phyloP scores from a whole-genome alignment of 2,888 invertebrate genomes.

The Eupithecia exiguata region DNA sequence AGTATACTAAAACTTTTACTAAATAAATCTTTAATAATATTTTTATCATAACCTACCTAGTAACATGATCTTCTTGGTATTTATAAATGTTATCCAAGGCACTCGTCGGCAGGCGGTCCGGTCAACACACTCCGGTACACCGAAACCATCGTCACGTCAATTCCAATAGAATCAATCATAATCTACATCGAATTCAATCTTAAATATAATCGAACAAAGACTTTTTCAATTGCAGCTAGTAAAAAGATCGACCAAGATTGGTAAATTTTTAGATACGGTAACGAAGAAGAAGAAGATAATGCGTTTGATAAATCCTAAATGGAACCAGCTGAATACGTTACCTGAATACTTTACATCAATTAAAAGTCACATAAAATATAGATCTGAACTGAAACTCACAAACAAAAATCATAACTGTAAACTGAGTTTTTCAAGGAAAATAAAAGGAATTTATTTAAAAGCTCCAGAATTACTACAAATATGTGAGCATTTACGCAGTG shows the following conservation, averaged over 20 bases:
- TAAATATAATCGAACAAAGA: slow-evolving; percentile 48
- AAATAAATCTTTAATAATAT: not conserved
- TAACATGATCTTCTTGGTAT: slow-evolving; percentile 50
- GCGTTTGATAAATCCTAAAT: not conserved
- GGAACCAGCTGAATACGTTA: not conserved
- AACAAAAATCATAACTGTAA: slow-evolving; percentile 53
- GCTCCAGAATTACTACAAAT: slow-evolving; percentile 74
- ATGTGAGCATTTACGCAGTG: slow-evolving; percentile 81
- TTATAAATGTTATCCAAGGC: slow-evolving; percentile 50
- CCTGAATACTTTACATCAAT: not conserved
- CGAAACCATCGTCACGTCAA: slow-evolving; percentile 67
- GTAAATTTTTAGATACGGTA: not conserved
- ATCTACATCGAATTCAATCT: slow-evolving; percentile 63
- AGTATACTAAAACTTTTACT: not conserved
- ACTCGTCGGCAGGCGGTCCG: slow-evolving; percentile 76
- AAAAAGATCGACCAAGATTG: slow-evolving; percentile 13
- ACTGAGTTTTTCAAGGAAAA: slow-evolving; percentile 52
- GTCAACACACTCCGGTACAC: slow-evolving; percentile 79
- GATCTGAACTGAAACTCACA: not conserved
- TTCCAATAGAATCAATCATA: slow-evolving; percentile 81
- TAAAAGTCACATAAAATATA: not conserved
- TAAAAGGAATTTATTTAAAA: slow-evolving; percentile 62
- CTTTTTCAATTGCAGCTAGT: slow-evolving; percentile 27
- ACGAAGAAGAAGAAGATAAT: not conserved
- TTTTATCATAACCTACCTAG: slow-evolving; percentile 48